Evolutionary conservation across 30 jellyfish, hydroid and myxozoan species (phyloP).

Genomic region (Aurelia coerulea): DNA sequence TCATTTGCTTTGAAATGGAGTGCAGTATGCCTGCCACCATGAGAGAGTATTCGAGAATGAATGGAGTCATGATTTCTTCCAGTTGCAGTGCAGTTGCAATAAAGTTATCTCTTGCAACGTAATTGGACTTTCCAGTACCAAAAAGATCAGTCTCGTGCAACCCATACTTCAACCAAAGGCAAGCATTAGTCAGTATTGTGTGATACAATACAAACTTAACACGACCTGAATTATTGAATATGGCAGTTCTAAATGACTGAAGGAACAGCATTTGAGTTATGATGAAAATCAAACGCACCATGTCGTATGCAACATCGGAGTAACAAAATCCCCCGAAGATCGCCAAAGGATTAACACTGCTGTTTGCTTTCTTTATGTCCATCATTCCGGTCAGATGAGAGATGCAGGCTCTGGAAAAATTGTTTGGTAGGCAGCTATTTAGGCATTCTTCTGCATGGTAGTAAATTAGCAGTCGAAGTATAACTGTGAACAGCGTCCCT

Average conservation of each 20-base stretch:
- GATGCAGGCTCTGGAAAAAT: background rate
- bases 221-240: background rate
- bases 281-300: constrained; percentile 8
- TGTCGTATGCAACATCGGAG: constrained; percentile 17
- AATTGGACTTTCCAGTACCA: background rate
- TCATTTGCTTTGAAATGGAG: constrained; percentile 26
- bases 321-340: constrained; percentile 19
- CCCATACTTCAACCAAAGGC: constrained; percentile 50
- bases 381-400: background rate
- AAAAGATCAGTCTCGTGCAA: constrained; percentile 38
- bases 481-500: constrained; percentile 14
- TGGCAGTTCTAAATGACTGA: constrained; percentile 41
- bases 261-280: constrained; percentile 33
- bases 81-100: background rate
- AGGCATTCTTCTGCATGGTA: background rate
- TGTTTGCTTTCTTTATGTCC: background rate
- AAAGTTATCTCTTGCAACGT: constrained; percentile 2
- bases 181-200: constrained; percentile 28
- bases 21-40: constrained; percentile 55
- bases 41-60: constrained; percentile 51
- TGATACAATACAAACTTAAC: constrained; percentile 26
- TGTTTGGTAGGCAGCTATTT: background rate
- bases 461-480: background rate
- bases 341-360: background rate
- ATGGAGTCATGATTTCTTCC: constrained; percentile 53